Evolutionary conservation across 2,113 vertebrate species (phyloP).

Genomic region (Marmota monax): DNA sequence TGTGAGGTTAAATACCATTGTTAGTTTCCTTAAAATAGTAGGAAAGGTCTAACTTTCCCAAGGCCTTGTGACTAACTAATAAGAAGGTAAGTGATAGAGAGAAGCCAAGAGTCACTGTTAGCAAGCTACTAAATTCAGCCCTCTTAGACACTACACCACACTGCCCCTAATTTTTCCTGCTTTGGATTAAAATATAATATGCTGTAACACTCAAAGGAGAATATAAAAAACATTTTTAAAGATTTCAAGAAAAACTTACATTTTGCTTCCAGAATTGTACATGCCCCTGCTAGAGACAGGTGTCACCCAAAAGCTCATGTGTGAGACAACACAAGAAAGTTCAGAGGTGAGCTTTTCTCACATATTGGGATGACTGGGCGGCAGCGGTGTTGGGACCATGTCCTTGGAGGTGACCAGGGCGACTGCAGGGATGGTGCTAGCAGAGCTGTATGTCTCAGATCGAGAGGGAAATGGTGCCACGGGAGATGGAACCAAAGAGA

Average conservation of each 20-base stretch:
- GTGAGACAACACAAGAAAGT: too few species aligned
- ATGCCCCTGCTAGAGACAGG: neutral
- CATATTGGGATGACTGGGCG: neutral
- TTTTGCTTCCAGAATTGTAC: conserved; percentile 8
- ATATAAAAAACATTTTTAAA: neutral
- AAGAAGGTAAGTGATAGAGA: neutral
- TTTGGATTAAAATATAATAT: neutral
- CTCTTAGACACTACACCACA: neutral
- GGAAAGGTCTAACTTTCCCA: neutral
- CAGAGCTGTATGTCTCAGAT: conserved; percentile 95
- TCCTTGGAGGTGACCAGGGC: conserved; percentile 66
- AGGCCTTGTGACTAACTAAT: neutral
- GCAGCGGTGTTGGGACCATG: neutral
- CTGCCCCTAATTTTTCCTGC: neutral
- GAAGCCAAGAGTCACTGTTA: neutral
- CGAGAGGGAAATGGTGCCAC: conserved; percentile 92
- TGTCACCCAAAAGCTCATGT: too few species aligned
- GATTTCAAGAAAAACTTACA: neutral
- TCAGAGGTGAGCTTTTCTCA: neutral
- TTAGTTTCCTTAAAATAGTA: neutral
- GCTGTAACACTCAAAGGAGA: neutral
- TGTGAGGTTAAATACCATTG: neutral
- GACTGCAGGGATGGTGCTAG: conserved; percentile 77
- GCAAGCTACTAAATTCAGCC: neutral
- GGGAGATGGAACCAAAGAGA: conserved; percentile 94